A percentile compares a stretch with the other conserved stretches of the same genome.
phyloP scores from a whole-genome alignment of 2,888 invertebrate species.

The Apamea sordens region DNA sequence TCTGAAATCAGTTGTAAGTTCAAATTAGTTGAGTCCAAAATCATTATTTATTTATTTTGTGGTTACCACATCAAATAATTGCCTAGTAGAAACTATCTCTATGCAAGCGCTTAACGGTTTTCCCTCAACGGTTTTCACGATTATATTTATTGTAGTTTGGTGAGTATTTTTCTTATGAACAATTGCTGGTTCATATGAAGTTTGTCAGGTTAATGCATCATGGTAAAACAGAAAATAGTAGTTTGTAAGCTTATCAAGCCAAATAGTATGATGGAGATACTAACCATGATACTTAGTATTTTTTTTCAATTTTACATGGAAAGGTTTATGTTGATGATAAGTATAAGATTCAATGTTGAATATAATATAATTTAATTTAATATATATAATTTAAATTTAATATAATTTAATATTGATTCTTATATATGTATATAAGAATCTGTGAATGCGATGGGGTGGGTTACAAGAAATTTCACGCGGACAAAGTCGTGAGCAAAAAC shows the following conservation, averaged over 20 bases:
- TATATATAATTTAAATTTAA: no score
- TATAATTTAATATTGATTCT: no score
- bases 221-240: neutral
- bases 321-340: neutral
- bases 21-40: neutral
- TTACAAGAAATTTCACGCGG: no score
- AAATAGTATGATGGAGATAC: neutral
- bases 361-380: no score
- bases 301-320: neutral
- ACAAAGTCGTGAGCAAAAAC: neutral
- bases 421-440: neutral
- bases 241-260: neutral
- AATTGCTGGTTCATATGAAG: neutral
- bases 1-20: conserved; percentile 75
- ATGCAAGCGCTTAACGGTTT: neutral
- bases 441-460: no score
- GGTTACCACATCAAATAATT: neutral
- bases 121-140: no score
- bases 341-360: neutral
- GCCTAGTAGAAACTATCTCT: neutral
- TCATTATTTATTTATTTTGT: neutral
- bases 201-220: neutral
- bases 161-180: no score
- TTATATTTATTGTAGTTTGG: neutral
- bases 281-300: neutral